These are phyloP conservation scores for Ciconia boyciana DNA, from an alignment of 2,113 vertebrate species.

Conservation along the genomic window DNA sequence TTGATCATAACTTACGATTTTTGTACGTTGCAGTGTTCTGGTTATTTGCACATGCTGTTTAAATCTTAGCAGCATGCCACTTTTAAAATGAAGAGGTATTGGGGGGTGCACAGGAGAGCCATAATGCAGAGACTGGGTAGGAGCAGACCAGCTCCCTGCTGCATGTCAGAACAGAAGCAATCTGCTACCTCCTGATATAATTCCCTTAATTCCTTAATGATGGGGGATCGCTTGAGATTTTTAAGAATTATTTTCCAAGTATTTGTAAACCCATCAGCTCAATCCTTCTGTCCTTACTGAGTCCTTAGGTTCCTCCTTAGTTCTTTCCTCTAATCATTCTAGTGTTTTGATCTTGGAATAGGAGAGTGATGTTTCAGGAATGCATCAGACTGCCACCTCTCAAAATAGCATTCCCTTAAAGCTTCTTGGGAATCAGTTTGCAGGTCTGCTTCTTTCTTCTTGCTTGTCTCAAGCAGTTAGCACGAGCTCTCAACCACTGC, in stretches of 20 bases:
- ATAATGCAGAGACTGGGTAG: background rate
- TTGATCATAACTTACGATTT: background rate
- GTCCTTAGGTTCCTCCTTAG: background rate
- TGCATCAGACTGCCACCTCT: background rate
- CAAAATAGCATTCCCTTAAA: background rate
- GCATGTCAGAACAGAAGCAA: background rate
- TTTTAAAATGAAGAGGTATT: background rate
- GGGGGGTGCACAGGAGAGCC: background rate
- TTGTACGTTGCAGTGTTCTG: background rate
- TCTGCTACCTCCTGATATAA: background rate
- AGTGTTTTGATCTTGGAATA: background rate
- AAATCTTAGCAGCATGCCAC: background rate
- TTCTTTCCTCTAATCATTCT: background rate
- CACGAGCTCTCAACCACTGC: background rate
- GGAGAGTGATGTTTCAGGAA: background rate
- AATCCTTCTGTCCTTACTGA: background rate
- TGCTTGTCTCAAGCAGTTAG: background rate
- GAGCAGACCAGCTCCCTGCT: background rate
- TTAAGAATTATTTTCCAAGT: background rate
- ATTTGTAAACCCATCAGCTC: background rate
- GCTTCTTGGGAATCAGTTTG: background rate
- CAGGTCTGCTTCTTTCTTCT: background rate
- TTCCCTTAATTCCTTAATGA: background rate
- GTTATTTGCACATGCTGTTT: background rate
- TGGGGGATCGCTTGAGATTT: background rate